Conservation (phyloP, 1,140 invertebrate species). For the Planococcus citri region DNA sequence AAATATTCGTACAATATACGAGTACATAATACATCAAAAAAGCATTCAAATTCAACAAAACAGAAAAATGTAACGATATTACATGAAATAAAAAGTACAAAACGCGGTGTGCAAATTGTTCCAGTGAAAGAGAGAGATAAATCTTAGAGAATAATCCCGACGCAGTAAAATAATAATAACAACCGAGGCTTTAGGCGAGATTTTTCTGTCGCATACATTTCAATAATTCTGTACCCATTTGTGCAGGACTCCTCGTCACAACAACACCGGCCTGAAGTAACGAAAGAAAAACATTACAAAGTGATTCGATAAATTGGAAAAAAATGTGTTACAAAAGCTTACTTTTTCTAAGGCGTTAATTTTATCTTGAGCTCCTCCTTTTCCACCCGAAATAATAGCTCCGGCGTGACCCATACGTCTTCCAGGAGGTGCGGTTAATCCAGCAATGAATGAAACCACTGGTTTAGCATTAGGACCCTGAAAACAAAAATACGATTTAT, state of each 20-base stretch:
- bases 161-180: neutral
- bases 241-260: slow-evolving; percentile 89
- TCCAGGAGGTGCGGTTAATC: slow-evolving; percentile 92
- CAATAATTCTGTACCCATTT: slow-evolving; percentile 80
- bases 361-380: slow-evolving; percentile 96
- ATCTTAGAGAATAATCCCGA: neutral
- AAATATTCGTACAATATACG: neutral
- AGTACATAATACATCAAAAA: neutral
- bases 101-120: neutral
- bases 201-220: slow-evolving; percentile 39
- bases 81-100: neutral
- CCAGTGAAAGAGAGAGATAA: neutral
- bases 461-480: slow-evolving; percentile 90
- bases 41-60: neutral
- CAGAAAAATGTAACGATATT: neutral
- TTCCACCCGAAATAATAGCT: slow-evolving; percentile 97
- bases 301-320: slow-evolving; percentile 21
- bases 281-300: slow-evolving; percentile 24
- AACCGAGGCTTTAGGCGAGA: neutral
- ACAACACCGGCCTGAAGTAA: slow-evolving; percentile 65
- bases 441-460: slow-evolving; percentile 98
- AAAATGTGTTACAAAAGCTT: slow-evolving; percentile 29
- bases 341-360: slow-evolving; percentile 88
- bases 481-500: slow-evolving; percentile 25
- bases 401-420: slow-evolving; percentile 98